phyloP scores from a whole-genome alignment of 2,888 invertebrate species.

The Stenolophus ochropezus region DNA sequence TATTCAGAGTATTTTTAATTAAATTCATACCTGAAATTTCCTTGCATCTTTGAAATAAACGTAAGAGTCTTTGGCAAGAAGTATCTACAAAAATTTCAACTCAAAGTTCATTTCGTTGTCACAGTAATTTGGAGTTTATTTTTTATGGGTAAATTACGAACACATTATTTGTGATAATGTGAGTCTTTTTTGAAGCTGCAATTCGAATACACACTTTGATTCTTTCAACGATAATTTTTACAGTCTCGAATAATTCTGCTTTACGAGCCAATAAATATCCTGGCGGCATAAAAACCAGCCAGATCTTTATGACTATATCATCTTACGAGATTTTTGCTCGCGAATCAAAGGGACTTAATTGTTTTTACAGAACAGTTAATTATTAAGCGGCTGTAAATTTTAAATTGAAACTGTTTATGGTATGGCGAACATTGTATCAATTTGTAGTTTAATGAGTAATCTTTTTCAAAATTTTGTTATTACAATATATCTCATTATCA shows the following conservation, averaged over 20 bases:
- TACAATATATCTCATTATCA: too few relatives aligned
- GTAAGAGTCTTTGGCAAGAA: too few relatives aligned
- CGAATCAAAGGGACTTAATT: not conserved
- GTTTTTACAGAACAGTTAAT: conserved; percentile 15
- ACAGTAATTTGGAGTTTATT: too few relatives aligned
- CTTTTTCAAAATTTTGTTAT: too few relatives aligned
- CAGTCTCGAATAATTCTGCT: conserved; percentile 44
- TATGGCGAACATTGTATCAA: not conserved
- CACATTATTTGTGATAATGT: not conserved
- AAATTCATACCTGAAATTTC: too few relatives aligned
- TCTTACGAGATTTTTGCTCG: conserved; percentile 26
- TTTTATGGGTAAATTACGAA: too few relatives aligned
- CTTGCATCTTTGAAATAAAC: too few relatives aligned
- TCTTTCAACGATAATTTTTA: conserved; percentile 39
- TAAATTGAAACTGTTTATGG: conserved; percentile 1
- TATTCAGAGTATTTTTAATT: too few relatives aligned
- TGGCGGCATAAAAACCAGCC: conserved; percentile 19
- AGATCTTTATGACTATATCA: conserved; percentile 48
- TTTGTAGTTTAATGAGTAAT: not conserved
- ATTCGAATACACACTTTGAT: conserved; percentile 43
- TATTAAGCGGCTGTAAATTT: conserved; percentile 12
- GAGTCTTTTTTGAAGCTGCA: conserved; percentile 6
- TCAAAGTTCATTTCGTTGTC: too few relatives aligned
- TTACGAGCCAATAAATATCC: conserved; percentile 45
- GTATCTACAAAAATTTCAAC: too few relatives aligned